Base-by-base conservation (phyloP, 2,797 vertebrate species). In the Phrynocephalus vlangalii region DNA sequence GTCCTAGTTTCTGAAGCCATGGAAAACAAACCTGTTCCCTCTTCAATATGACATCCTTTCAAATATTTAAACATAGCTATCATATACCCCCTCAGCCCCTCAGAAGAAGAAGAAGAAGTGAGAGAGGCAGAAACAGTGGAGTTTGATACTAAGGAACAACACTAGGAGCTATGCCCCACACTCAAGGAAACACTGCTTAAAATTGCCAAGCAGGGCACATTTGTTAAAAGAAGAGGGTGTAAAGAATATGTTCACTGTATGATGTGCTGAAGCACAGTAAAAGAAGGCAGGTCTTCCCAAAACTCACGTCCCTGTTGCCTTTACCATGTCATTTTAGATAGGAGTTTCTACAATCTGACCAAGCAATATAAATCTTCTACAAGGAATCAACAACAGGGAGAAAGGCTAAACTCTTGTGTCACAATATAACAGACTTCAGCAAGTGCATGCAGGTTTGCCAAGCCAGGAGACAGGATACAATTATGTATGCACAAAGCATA, bases 301-400 rank as follows among this genome's bases (percentile, higher is more conserved):
- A 75, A 18, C 70, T 82, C 79, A 30, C 38, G 28, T 82, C 44
- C 38, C 71, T 18, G 30, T 48, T 66, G 38, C 28, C 56, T 82
- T 44, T 30, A 60, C 44, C 66, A 13, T 82, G 79, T 75, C 56
- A 76, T n/a, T 20, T 52, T 50, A 8, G 63, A 83, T 52, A 82
- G 33, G 33, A 83, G 48, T 11, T 87, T 60, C 83, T 87, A 60
- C 83, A 79, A 26, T 48, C 73, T 24, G 79, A 50, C 79, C 68
- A 84, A 88, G 63, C 50, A 77, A 66, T 33, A 84, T 50, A 79
- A 24, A 84, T 72, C 44, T 22, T 79, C 68, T 48, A 50, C 77
- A 84, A 20, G 9, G 60, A 38, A 88, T 67, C 82, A 66, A 79
- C 76, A 73, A 33, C 2, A 75, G 33, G 56, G 26, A 44, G 48